phyloP scores from a whole-genome alignment of 2,113 vertebrate species.

The Cnemophilus loriae region DNA sequence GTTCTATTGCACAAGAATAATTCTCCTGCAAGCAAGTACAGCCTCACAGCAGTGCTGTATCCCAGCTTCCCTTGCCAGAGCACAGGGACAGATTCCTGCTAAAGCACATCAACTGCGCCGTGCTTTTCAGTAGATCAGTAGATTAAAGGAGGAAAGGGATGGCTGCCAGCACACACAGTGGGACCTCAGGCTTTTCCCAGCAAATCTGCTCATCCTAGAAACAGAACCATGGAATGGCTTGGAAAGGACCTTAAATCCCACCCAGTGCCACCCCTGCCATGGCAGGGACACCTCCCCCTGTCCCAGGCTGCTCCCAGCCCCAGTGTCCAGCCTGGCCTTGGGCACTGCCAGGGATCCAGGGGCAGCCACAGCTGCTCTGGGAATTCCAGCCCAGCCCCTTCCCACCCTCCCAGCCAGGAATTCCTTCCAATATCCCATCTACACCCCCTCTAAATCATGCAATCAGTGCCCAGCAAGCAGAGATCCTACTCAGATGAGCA shows the following conservation, averaged over 20 bases:
- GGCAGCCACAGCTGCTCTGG: neutral
- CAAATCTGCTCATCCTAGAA: neutral
- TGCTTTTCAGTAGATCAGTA: accelerated
- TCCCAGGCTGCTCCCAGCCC: neutral
- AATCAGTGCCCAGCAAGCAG: neutral
- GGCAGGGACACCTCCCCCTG: neutral
- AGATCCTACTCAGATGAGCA: neutral
- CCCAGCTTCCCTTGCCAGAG: neutral
- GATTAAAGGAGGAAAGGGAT: neutral
- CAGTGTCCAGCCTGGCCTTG: neutral
- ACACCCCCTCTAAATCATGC: neutral
- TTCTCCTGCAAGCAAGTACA: neutral
- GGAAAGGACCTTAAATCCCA: neutral
- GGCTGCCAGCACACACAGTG: neutral
- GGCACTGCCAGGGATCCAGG: neutral
- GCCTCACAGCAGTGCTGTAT: accelerated
- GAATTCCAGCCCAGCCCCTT: neutral
- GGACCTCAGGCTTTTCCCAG: neutral
- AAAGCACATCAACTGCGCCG: neutral
- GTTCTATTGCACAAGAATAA: neutral
- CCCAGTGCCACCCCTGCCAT: accelerated
- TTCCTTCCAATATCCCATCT: neutral
- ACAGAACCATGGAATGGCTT: neutral
- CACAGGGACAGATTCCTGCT: neutral
- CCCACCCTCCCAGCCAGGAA: neutral